phyloP scores from a whole-genome alignment of 2,888 invertebrate species.

The Oscheius sp. region DNA sequence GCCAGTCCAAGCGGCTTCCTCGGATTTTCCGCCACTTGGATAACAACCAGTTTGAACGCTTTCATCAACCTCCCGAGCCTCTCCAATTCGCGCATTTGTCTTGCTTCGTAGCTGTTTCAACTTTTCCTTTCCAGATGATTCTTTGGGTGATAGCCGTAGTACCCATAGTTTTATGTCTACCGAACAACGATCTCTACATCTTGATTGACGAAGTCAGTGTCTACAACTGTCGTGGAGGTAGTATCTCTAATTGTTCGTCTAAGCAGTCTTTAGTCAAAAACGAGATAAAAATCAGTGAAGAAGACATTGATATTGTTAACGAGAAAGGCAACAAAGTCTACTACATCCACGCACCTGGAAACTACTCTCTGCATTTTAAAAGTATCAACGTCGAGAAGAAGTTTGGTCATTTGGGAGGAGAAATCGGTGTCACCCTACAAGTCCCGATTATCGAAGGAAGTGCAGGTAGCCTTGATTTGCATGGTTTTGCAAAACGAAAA shows the following conservation, averaged over 20 bases:
- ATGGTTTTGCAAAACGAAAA: not conserved
- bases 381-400: slow-evolving; percentile 63
- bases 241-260: not conserved
- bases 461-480: slow-evolving; percentile 50
- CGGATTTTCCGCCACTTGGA: slow-evolving; percentile 26
- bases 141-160: not conserved
- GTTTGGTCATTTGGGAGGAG: slow-evolving; percentile 68
- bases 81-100: not conserved
- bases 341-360: slow-evolving; percentile 72
- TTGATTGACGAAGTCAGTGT: slow-evolving; percentile 70
- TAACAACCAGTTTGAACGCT: slow-evolving; percentile 19
- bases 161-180: not conserved
- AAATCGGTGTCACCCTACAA: slow-evolving; percentile 71
- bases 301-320: slow-evolving; percentile 70
- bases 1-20: slow-evolving; percentile 22
- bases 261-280: slow-evolving; percentile 63
- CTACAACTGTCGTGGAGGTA: slow-evolving; percentile 70
- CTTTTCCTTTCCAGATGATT: slow-evolving; percentile 13
- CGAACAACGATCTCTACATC: slow-evolving; percentile 65
- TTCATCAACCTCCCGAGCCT: not conserved
- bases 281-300: slow-evolving; percentile 70
- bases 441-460: slow-evolving; percentile 72
- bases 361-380: slow-evolving; percentile 69
- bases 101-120: not conserved
- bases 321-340: slow-evolving; percentile 70